Conservation (phyloP, 2,797 vertebrate genomes). For the Enteromius mattozi region DNA sequence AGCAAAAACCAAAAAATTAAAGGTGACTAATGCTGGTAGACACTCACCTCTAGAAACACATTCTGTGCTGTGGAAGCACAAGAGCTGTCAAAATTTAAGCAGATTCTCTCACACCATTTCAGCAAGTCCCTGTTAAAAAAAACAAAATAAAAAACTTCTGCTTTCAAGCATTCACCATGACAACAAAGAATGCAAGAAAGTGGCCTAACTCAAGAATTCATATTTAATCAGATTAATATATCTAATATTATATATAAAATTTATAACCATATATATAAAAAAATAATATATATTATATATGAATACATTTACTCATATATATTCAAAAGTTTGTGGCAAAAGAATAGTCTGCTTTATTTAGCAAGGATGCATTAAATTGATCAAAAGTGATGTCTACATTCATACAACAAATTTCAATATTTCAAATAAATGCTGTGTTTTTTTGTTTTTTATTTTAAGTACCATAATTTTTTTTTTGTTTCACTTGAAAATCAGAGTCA, state of each 20-base stretch:
- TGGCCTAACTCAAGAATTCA: not conserved
- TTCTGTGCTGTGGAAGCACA: conserved; percentile 83
- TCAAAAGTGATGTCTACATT: not conserved
- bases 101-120: conserved; percentile 96
- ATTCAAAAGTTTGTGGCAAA: not conserved
- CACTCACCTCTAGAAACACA: conserved; percentile 92
- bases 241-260: not conserved
- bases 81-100: conserved; percentile 82
- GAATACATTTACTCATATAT: not conserved
- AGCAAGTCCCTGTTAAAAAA: conserved; percentile 84
- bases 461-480: not conserved
- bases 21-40: not conserved
- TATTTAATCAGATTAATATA: not conserved
- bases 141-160: not conserved
- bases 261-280: not conserved
- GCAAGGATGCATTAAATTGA: not conserved
- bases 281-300: not conserved
- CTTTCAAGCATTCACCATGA: too few relatives aligned
- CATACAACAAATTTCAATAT: too few relatives aligned
- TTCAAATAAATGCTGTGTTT: too few relatives aligned
- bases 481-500: not conserved
- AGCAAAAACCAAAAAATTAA: not conserved
- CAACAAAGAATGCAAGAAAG: not conserved
- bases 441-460: too few relatives aligned
- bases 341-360: not conserved